Base-by-base conservation (phyloP, 2,888 invertebrate species). In the Epinotia bilunana region DNA sequence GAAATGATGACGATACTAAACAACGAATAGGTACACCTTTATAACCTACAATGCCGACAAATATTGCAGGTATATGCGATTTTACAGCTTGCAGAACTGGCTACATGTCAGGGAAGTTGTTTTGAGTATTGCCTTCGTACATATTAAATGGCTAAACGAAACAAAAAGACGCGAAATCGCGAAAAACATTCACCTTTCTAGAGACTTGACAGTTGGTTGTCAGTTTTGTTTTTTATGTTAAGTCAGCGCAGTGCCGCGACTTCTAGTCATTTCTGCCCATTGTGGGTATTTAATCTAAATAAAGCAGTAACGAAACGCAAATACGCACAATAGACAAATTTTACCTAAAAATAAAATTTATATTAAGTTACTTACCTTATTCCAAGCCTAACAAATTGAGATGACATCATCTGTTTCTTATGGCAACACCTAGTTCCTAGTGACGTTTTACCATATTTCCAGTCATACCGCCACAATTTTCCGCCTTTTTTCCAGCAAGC, bases 21-120 rank as follows among this genome's bases (percentile, higher is more conserved):
- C 73, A 73, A 73, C 16, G 61, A 90, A 81, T 83, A 71, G 79
- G 74, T 74, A 65, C 64, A 76, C 78, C 78, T 82, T 82, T 87
- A 84, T 91, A 92, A 92, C 92, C 92, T 92, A 87, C 79, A 87
- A 87, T 80, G 88, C 89, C 90, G 89, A 84, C 78, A 77, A 72
- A 73, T 60, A 46, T 71, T 57, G 46, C 13, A 69, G 68, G 63
- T 64, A 49, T 13, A 61, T 39, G 63, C 57, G 43, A 46, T 28
- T 68, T 49, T 65, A 69, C 20, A 73, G 46, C 69, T 63, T 67
- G 28, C 11, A 68, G 67, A 58, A 58, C 68, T 43, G 68, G 73
- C 73, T 73, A 76, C 73, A 73, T 72, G 63, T 49, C 67, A 63
- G 49, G 39, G 63, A 11, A 69, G 55, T 49, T 67, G 46, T 28